A percentile compares a stretch with the other conserved stretches of the same genome.
These are phyloP conservation scores for Sparus aurata DNA, from an alignment of 2,797 vertebrate species.

Conservation along the genomic window DNA sequence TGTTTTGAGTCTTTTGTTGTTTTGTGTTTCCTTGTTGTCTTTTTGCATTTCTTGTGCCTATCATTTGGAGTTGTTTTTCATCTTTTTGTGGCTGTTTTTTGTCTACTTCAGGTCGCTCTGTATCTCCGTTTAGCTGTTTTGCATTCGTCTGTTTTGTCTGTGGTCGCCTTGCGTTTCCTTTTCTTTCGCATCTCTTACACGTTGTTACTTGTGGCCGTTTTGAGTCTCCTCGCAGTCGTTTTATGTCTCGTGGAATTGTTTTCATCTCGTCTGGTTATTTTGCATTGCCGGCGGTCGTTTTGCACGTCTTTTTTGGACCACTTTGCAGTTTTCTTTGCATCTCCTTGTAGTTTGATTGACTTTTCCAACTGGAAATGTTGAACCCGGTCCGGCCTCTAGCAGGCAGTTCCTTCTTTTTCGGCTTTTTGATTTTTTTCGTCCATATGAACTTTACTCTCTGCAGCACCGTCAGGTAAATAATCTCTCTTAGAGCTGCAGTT, in stretches of 20 bases:
- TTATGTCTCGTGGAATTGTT: background rate
- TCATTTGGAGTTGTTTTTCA: background rate
- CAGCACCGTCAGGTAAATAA: constrained; percentile 18
- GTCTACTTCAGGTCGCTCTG: background rate
- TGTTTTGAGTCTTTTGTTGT: background rate
- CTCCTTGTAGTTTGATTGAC: too few relatives aligned
- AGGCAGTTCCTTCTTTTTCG: background rate
- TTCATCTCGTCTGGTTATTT: too few relatives aligned
- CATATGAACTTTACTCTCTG: constrained; percentile 36
- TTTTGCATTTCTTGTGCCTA: background rate
- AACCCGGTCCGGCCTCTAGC: too few relatives aligned
- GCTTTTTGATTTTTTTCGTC: background rate
- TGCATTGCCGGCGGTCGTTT: background rate
- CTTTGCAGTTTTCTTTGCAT: too few relatives aligned
- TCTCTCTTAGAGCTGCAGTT: constrained; percentile 4
- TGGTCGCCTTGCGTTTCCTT: too few relatives aligned
- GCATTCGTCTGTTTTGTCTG: too few relatives aligned
- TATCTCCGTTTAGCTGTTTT: background rate
- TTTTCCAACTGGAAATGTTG: too few relatives aligned
- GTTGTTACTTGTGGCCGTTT: background rate
- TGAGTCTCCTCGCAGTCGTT: too few relatives aligned
- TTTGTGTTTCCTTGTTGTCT: background rate
- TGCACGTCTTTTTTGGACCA: too few relatives aligned
- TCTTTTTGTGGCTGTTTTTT: background rate
- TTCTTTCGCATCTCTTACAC: background rate